These are phyloP conservation scores for Mystacides longicornis DNA, from an alignment of 2,888 invertebrate genomes.

Conservation along the genomic window DNA sequence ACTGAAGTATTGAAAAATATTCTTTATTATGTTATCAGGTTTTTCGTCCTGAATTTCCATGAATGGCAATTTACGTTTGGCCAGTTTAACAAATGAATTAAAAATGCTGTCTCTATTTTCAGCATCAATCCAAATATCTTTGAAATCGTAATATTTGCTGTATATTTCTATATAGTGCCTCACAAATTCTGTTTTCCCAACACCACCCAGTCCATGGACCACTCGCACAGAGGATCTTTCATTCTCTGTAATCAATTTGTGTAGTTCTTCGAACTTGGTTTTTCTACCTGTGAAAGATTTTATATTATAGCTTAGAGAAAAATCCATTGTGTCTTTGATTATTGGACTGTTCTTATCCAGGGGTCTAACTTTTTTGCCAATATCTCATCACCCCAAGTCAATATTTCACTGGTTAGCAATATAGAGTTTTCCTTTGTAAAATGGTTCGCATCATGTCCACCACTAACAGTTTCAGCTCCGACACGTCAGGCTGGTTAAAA, in stretches of 20 bases:
- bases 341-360: not conserved
- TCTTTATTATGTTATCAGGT: not conserved
- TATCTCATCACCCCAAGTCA: not conserved
- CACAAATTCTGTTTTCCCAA: constrained; percentile 2
- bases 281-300: not conserved
- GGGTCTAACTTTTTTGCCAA: not conserved
- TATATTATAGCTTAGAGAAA: not conserved
- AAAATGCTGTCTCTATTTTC: not conserved
- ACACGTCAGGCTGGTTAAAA: not conserved
- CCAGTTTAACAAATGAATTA: not conserved
- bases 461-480: not conserved
- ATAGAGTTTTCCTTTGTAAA: not conserved
- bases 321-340: not conserved
- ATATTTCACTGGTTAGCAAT: not conserved
- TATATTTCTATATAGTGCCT: not conserved
- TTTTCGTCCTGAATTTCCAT: not conserved
- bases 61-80: not conserved
- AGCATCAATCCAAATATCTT: not conserved
- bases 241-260: not conserved
- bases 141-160: too few relatives aligned
- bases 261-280: not conserved
- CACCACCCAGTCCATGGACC: not conserved
- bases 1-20: not conserved
- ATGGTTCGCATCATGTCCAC: not conserved
- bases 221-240: not conserved